These are phyloP conservation scores for Ryuthela nishihirai DNA, from an alignment of 2,888 invertebrate genomes.

Conservation along the genomic window DNA sequence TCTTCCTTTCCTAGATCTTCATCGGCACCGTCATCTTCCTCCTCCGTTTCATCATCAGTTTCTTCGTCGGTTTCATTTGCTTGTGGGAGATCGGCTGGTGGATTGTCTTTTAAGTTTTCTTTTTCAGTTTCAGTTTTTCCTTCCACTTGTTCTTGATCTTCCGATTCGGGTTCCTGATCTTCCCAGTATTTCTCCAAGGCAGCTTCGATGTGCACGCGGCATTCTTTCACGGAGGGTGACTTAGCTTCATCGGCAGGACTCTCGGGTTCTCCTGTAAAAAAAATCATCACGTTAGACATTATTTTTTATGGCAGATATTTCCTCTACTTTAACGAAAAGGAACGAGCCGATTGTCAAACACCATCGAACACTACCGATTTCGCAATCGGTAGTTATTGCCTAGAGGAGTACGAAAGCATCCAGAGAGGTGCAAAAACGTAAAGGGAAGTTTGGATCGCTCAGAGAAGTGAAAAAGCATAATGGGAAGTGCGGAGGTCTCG, in stretches of 20 bases:
- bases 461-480: too few species aligned
- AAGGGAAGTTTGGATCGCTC: too few species aligned
- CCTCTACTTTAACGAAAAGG: too few species aligned
- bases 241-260: constrained; percentile 4
- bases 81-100: neutral
- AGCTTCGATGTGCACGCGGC: constrained; percentile 41
- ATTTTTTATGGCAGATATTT: too few species aligned
- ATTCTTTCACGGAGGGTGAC: constrained; percentile 32
- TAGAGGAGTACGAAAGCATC: too few species aligned
- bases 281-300: too few species aligned
- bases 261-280: constrained; percentile 15
- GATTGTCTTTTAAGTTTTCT: neutral
- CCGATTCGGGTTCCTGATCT: constrained; percentile 10
- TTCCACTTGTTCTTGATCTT: neutral
- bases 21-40: constrained; percentile 2
- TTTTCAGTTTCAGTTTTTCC: constrained; percentile 13
- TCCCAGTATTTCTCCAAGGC: constrained; percentile 42
- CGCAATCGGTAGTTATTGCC: too few species aligned
- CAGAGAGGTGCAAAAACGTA: too few species aligned
- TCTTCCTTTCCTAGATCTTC: constrained; percentile 21
- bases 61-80: constrained; percentile 16
- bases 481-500: too few species aligned
- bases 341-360: too few species aligned
- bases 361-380: too few species aligned
- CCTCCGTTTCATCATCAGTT: constrained; percentile 6